Evolutionary conservation across 1,140 invertebrate genomes (phyloP).

Genomic region (Ruditapes philippinarum): DNA sequence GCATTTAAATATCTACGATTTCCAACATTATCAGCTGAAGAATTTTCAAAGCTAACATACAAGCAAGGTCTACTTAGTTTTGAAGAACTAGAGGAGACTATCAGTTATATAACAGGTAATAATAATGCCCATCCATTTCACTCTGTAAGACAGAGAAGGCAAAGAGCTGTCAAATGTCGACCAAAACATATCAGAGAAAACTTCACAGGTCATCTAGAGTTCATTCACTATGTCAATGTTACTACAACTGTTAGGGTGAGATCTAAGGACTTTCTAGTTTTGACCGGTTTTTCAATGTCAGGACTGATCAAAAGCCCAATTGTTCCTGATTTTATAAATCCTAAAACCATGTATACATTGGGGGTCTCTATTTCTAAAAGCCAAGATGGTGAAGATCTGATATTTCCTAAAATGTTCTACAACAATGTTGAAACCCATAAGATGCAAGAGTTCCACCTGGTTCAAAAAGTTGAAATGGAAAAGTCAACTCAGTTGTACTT

Average conservation of each 20-base stretch:
- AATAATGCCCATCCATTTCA: neutral
- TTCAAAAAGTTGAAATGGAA: neutral
- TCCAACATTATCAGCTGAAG: conserved; percentile 3
- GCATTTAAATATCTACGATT: conserved; percentile 7
- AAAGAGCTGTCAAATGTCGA: neutral
- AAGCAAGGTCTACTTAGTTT: neutral
- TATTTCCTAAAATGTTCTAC: conserved; percentile 14
- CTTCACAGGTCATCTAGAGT: conserved; percentile 1
- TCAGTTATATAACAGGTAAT: conserved; percentile 29
- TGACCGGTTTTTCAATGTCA: conserved; percentile 26
- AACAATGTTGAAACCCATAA: conserved; percentile 11
- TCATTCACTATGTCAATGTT: conserved; percentile 13
- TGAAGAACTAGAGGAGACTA: conserved; percentile 20
- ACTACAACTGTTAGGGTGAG: neutral
- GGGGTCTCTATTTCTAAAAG: conserved; percentile 12
- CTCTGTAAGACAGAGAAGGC: neutral
- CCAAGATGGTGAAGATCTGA: neutral
- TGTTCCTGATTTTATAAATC: conserved; percentile 19
- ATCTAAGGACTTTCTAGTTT: neutral
- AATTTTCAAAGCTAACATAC: conserved; percentile 25
- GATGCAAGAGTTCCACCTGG: neutral
- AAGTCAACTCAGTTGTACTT: neutral
- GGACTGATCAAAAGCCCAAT: conserved; percentile 21
- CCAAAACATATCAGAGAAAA: neutral
- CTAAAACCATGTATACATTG: neutral